phyloP scores from a whole-genome alignment of 2,888 invertebrate genomes.

The Spatulosminthurus flaviceps region DNA sequence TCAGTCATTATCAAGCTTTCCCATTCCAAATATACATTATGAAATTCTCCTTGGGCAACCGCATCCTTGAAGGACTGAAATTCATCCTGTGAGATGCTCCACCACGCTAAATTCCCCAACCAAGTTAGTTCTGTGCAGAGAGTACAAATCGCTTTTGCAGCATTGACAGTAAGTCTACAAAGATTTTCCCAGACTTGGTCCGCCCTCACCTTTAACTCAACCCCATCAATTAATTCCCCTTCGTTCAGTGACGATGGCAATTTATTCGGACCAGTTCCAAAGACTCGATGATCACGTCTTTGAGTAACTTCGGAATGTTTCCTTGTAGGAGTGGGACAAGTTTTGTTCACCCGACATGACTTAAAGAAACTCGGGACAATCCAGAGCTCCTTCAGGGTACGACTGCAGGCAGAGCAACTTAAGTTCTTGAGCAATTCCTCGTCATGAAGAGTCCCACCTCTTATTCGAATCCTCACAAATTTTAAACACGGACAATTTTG shows the following conservation, averaged over 20 bases:
- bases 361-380: slow-evolving; percentile 27
- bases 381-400: slow-evolving; percentile 19
- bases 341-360: not conserved
- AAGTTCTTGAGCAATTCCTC: not conserved
- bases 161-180: slow-evolving; percentile 11
- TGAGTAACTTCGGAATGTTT: not conserved
- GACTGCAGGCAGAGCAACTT: not conserved
- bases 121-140: not conserved
- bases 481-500: slow-evolving; percentile 20
- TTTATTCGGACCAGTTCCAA: not conserved
- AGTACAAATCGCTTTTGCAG: slow-evolving; percentile 6
- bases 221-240: not conserved
- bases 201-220: slow-evolving; percentile 17
- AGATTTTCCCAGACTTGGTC: not conserved
- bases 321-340: not conserved
- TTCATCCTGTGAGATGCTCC: not conserved
- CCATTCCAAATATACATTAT: slow-evolving; percentile 13
- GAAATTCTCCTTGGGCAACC: not conserved
- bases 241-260: not conserved
- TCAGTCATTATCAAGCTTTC: slow-evolving; percentile 15
- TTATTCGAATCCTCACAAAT: slow-evolving; percentile 18
- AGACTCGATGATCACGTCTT: not conserved
- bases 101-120: slow-evolving; percentile 39
- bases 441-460: slow-evolving; percentile 25
- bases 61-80: not conserved